Conservation (phyloP, 2,888 invertebrate species). For the Euspilapteryx auroguttella region DNA sequence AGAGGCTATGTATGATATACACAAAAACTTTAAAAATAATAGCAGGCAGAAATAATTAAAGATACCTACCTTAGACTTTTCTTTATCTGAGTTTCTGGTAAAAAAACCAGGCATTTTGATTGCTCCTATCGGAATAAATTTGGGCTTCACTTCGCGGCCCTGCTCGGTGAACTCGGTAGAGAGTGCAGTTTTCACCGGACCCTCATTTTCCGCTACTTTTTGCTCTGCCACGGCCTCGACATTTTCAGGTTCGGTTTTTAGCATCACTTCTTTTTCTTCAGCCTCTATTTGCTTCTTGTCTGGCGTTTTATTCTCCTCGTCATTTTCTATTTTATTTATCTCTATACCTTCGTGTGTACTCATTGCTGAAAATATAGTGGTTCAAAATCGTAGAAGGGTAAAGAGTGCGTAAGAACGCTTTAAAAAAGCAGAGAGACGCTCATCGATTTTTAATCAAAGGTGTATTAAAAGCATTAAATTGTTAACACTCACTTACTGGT, state of each 20-base stretch:
- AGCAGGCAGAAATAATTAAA: conserved; percentile 2
- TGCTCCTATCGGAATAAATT: conserved; percentile 85
- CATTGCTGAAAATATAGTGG: conserved; percentile 17
- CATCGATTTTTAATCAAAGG: no score
- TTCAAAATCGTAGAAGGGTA: no score
- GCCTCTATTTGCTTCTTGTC: conserved; percentile 70
- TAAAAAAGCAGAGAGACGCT: no score
- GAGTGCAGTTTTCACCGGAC: conserved; percentile 51
- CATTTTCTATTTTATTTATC: conserved; percentile 36
- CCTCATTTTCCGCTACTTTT: conserved; percentile 43
- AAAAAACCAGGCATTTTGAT: conserved; percentile 88
- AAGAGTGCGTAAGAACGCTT: no score
- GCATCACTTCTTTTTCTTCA: conserved; percentile 64
- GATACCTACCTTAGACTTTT: conserved; percentile 66
- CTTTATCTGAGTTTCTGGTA: conserved; percentile 74
- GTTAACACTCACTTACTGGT: no score
- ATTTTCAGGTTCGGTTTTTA: conserved; percentile 60
- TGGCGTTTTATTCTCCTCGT: conserved; percentile 42
- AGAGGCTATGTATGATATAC: no score
- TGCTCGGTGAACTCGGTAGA: conserved; percentile 62
- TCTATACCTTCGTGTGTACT: conserved; percentile 37
- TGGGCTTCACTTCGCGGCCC: conserved; percentile 75
- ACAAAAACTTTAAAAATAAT: no score
- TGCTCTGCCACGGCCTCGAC: conserved; percentile 45
- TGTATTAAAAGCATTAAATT: no score